These are phyloP conservation scores for Vulpes vulpes DNA, from an alignment of 2,113 vertebrate genomes.

Conservation along the genomic window DNA sequence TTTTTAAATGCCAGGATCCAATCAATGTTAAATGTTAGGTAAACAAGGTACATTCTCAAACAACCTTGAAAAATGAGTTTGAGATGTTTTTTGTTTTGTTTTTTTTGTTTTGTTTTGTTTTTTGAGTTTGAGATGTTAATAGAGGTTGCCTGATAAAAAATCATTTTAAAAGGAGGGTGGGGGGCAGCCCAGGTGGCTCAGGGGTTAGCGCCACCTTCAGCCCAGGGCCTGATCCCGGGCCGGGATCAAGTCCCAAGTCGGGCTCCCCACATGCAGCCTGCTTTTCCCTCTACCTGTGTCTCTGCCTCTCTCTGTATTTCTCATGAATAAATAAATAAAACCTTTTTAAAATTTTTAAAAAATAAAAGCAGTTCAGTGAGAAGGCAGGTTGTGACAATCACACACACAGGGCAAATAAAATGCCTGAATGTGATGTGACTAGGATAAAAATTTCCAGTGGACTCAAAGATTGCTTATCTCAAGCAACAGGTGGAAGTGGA, in stretches of 20 bases:
- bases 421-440: neutral
- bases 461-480: neutral
- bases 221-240: neutral
- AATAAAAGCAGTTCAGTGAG: neutral
- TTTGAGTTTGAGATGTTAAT: neutral
- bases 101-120: too few species aligned
- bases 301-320: too few species aligned
- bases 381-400: neutral
- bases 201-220: too few species aligned
- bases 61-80: neutral
- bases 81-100: too few species aligned
- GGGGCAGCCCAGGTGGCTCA: too few species aligned
- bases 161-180: neutral
- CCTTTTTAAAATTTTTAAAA: neutral
- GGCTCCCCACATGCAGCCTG: too few species aligned
- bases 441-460: neutral
- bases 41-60: neutral
- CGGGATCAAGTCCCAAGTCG: too few species aligned
- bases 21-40: neutral
- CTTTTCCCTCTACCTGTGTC: too few species aligned
- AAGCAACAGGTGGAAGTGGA: neutral
- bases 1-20: neutral
- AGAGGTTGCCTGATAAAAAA: neutral
- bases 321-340: too few species aligned
- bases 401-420: neutral